phyloP scores from a whole-genome alignment of 2,888 invertebrate genomes.

The Eupithecia exiguata region DNA sequence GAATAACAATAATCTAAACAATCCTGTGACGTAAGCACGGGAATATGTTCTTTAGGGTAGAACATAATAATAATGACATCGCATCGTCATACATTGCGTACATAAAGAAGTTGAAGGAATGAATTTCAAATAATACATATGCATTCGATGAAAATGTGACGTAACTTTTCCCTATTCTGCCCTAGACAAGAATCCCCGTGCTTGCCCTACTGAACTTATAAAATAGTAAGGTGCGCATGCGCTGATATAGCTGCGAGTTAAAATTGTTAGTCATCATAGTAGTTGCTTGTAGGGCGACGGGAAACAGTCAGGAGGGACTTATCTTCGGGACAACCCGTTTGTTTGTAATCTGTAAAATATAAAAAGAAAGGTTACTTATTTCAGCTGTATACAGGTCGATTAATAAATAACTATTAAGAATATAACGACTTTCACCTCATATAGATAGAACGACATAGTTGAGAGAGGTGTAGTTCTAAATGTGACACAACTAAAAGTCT shows the following conservation, averaged over 20 bases:
- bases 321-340: conserved; percentile 74
- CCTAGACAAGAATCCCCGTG: no score
- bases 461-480: background rate
- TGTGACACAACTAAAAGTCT: background rate
- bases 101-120: no score
- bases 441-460: background rate
- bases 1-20: background rate
- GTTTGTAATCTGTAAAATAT: conserved; percentile 71
- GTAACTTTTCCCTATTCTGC: no score
- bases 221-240: no score
- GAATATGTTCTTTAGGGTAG: no score
- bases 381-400: background rate
- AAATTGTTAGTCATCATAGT: conserved; percentile 67
- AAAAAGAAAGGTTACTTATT: background rate
- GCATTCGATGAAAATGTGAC: no score
- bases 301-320: conserved; percentile 71
- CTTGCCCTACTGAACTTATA: no score
- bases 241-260: background rate
- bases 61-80: no score
- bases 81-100: no score
- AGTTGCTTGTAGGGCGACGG: conserved; percentile 72
- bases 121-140: no score
- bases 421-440: background rate
- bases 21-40: no score
- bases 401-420: background rate